These are phyloP conservation scores for Rousettus leschenaultii DNA, from an alignment of 2,113 vertebrate species.

Conservation along the genomic window DNA sequence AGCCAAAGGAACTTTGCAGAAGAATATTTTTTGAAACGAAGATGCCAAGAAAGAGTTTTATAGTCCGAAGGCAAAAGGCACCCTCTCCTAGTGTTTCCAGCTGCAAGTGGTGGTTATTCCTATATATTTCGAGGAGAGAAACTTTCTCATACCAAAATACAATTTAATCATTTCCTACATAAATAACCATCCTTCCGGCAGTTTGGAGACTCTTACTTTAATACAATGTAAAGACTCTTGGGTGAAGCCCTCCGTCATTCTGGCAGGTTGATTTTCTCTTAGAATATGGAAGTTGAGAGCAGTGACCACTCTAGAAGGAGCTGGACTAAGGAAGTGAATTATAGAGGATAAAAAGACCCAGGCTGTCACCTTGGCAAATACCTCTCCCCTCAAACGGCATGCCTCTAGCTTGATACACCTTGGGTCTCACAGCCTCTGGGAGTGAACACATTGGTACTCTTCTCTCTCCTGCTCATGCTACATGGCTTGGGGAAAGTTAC, in stretches of 20 bases:
- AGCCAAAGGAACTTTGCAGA: neutral
- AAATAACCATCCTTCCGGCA: neutral
- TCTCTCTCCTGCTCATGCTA: neutral
- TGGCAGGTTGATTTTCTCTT: neutral
- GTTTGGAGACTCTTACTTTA: neutral
- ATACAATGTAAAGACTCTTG: neutral
- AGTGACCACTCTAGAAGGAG: neutral
- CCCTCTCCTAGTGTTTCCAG: neutral
- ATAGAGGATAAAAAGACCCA: neutral
- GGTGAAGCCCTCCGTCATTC: neutral
- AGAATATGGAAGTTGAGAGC: neutral
- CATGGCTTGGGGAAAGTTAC: neutral
- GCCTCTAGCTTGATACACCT: neutral
- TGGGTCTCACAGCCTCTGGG: neutral
- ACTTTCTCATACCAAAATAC: neutral
- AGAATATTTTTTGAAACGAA: neutral
- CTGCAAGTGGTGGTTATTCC: neutral
- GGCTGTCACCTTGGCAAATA: neutral
- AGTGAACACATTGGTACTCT: neutral
- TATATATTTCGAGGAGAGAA: neutral
- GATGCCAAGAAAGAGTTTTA: neutral
- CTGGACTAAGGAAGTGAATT: neutral
- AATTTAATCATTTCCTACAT: neutral
- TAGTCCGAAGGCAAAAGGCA: neutral
- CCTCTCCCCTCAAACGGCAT: neutral